Evolutionary conservation across 2,113 vertebrate genomes (phyloP).

Genomic region (Bombycilla garrulus): DNA sequence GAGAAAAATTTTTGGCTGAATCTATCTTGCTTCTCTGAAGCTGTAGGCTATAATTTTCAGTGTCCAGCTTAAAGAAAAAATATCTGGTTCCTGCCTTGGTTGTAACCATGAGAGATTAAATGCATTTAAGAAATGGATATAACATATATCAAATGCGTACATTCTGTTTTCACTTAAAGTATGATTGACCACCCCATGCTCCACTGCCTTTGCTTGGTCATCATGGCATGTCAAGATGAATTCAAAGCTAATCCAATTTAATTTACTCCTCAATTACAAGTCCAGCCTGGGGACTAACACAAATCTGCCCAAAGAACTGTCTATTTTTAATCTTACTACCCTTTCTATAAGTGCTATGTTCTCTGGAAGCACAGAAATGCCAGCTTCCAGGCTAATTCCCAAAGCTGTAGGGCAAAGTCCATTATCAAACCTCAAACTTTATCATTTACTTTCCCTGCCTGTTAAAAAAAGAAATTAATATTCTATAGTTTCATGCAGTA

Average conservation of each 20-base stretch:
- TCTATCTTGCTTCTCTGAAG: background rate
- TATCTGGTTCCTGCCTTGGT: background rate
- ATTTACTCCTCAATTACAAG: background rate
- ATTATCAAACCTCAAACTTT: background rate
- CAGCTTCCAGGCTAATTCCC: background rate
- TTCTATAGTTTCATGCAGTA: background rate
- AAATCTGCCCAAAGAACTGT: background rate
- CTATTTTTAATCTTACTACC: background rate
- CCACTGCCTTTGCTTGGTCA: background rate
- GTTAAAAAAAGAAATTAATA: background rate
- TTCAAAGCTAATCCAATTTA: background rate
- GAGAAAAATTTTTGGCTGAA: background rate
- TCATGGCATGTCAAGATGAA: background rate
- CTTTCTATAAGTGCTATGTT: background rate
- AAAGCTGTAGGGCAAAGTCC: background rate
- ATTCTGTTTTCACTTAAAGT: background rate
- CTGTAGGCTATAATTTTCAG: background rate
- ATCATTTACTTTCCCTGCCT: background rate
- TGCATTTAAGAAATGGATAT: background rate
- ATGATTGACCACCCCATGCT: background rate
- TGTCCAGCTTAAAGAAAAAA: background rate
- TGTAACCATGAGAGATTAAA: background rate
- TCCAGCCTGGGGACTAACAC: background rate
- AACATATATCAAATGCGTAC: background rate
- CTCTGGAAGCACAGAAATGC: background rate